These are phyloP conservation scores for Bubalus kerabau DNA, from an alignment of 2,113 vertebrate genomes.

Conservation along the genomic window DNA sequence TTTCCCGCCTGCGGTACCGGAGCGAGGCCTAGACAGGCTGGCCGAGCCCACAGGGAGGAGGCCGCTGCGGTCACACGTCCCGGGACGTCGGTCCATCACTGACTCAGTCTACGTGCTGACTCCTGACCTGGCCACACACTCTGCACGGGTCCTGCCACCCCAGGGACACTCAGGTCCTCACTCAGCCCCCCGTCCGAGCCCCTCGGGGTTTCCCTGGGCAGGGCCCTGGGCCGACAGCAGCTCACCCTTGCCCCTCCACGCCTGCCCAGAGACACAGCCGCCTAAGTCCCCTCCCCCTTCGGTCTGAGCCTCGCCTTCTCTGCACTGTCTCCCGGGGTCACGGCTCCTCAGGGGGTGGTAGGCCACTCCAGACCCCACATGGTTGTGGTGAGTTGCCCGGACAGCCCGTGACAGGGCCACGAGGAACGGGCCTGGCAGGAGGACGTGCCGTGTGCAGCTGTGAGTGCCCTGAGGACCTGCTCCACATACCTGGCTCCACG, in stretches of 20 bases:
- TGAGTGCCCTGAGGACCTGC: neutral
- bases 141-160: fast-evolving
- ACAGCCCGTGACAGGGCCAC: fast-evolving
- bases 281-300: neutral
- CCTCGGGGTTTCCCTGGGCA: neutral
- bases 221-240: neutral
- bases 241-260: neutral
- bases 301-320: neutral
- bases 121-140: neutral
- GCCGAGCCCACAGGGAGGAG: neutral
- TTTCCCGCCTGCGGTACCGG: constrained; percentile 88
- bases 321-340: neutral
- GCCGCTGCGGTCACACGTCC: neutral
- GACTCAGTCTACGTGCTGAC: neutral
- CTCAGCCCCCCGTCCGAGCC: neutral
- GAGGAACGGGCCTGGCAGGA: neutral
- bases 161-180: neutral
- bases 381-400: neutral
- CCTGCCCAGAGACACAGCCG: neutral
- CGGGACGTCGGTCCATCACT: neutral
- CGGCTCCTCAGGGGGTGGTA: neutral
- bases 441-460: neutral
- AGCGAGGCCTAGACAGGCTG: constrained; percentile 53
- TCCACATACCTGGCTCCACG: neutral
- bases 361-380: neutral